Percentiles rank a stretch among this genome's conserved stretches.
phyloP scores from a whole-genome alignment of 2,113 vertebrate species.

The Uria aalge region DNA sequence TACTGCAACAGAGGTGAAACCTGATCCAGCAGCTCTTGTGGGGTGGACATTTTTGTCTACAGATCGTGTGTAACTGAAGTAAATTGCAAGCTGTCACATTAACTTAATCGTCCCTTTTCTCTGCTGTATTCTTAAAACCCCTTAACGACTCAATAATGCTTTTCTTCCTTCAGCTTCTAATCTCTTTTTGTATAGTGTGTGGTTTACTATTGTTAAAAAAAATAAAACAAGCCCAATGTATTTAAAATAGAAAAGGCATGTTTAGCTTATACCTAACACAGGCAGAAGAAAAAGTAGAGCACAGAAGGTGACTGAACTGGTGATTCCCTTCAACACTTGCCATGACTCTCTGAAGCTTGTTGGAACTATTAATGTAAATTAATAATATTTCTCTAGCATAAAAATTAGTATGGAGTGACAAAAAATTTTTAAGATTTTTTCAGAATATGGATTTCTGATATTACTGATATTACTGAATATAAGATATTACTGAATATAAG shows the following conservation, averaged over 20 bases:
- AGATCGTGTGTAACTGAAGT: background rate
- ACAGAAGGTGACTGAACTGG: background rate
- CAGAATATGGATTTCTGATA: background rate
- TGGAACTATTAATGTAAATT: background rate
- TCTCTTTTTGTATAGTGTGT: background rate
- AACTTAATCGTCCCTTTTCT: background rate
- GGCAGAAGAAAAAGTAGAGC: background rate
- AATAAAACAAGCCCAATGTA: background rate
- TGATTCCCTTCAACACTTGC: background rate
- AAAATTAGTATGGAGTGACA: background rate
- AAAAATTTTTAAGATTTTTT: background rate
- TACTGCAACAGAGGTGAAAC: background rate
- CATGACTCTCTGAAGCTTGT: background rate
- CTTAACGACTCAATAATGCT: background rate
- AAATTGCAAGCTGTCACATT: background rate
- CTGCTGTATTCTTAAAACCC: background rate
- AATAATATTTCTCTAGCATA: background rate
- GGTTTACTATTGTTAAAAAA: background rate
- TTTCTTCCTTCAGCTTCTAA: background rate
- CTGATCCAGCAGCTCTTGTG: background rate
- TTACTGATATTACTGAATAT: background rate
- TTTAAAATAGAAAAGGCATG: background rate
- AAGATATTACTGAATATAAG: background rate
- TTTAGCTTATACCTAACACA: background rate
- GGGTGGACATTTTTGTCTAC: background rate